Conservation (phyloP, 1,140 invertebrate species). For the Leptinotarsa defecta region DNA sequence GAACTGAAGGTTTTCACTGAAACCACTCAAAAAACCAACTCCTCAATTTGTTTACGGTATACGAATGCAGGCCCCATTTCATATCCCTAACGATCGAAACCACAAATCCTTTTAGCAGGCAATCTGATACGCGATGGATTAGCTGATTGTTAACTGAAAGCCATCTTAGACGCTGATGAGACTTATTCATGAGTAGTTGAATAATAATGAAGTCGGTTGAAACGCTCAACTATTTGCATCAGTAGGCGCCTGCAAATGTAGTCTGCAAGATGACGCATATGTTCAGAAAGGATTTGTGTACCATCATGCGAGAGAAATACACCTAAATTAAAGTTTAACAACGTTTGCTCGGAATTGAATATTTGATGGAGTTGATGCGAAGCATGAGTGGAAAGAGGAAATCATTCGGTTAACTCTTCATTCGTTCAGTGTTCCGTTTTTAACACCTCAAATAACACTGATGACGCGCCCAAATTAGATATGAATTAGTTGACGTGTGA, state of each 20-base stretch:
- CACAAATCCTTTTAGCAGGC: conserved; percentile 1
- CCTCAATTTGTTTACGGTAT: no score
- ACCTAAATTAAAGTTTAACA: not conserved
- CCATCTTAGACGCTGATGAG: not conserved
- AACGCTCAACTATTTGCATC: conserved; percentile 1
- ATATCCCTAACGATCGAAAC: not conserved
- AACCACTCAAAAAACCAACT: no score
- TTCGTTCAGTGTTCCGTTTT: not conserved
- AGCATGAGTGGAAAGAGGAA: not conserved
- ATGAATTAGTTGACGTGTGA: no score
- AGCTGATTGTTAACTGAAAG: not conserved
- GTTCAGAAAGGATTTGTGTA: not conserved
- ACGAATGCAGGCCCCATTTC: not conserved
- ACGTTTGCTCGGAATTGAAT: not conserved
- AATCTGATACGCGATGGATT: conserved; percentile 5
- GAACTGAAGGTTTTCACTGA: no score
- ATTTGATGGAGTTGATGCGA: not conserved
- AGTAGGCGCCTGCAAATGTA: not conserved
- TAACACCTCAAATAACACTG: not conserved
- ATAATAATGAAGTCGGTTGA: conserved; percentile 1
- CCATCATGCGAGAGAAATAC: not conserved
- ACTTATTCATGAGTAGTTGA: not conserved
- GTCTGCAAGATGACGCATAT: conserved; percentile 2
- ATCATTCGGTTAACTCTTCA: not conserved
- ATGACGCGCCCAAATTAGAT: no score